These are phyloP conservation scores for Phrynosoma blainvillii DNA, from an alignment of 2,113 vertebrate genomes.

Conservation along the genomic window DNA sequence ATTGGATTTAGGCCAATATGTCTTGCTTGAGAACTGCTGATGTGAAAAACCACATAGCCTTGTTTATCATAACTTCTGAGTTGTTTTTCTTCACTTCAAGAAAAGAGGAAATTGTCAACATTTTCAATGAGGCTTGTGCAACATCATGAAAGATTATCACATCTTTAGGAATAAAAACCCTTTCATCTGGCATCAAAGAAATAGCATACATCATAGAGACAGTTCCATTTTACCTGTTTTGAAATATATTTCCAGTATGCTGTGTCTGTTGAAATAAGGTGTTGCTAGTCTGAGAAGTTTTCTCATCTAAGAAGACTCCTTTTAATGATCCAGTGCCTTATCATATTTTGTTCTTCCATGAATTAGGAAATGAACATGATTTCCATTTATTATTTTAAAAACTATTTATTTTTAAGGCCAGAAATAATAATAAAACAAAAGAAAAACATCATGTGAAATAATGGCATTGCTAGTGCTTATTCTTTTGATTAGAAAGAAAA, in stretches of 20 bases:
- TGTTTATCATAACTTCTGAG: constrained; percentile 24
- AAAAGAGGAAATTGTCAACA: constrained; percentile 52
- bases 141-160: constrained; percentile 47
- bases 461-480: neutral
- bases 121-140: constrained; percentile 45
- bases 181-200: constrained; percentile 73
- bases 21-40: neutral
- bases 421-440: neutral
- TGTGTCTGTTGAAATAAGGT: constrained; percentile 10
- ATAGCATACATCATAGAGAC: constrained; percentile 56
- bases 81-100: constrained; percentile 52
- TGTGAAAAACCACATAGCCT: constrained; percentile 25
- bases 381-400: neutral
- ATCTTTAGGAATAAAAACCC: constrained; percentile 53
- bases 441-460: neutral
- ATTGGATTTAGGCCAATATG: neutral
- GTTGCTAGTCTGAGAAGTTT: neutral
- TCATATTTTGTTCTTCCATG: neutral
- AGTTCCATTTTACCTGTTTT: constrained; percentile 44
- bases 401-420: neutral
- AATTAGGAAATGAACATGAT: neutral
- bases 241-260: constrained; percentile 8
- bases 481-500: neutral
- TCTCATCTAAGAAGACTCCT: constrained; percentile 23
- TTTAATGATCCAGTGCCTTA: neutral